phyloP scores from a whole-genome alignment of 2,113 vertebrate species.

The Tachysurus fulvidraco region DNA sequence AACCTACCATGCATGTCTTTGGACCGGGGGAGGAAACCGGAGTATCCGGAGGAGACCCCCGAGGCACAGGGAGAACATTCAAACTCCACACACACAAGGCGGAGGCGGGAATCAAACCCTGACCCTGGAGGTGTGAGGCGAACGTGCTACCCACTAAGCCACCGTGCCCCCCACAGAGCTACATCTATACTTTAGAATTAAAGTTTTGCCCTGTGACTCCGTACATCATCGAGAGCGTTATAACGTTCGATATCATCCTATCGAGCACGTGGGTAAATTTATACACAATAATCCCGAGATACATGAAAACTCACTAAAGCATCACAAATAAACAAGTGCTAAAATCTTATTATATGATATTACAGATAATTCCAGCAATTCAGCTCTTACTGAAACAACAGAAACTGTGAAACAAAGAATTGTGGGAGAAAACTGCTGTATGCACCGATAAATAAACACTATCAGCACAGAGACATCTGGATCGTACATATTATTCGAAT shows the following conservation, averaged over 20 bases:
- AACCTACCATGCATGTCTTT: too few relatives aligned
- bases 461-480: slow-evolving; percentile 3
- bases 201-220: background rate
- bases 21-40: too few relatives aligned
- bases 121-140: too few relatives aligned
- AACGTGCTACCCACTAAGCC: too few relatives aligned
- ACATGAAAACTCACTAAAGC: background rate
- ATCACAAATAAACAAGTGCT: background rate
- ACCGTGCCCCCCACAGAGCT: too few relatives aligned
- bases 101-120: too few relatives aligned
- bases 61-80: too few relatives aligned
- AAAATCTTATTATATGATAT: background rate
- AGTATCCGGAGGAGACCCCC: too few relatives aligned
- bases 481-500: background rate
- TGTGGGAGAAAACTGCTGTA: background rate
- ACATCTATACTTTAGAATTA: background rate
- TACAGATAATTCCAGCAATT: background rate
- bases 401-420: background rate
- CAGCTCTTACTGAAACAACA: slow-evolving; percentile 3
- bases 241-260: background rate
- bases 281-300: background rate
- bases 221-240: background rate
- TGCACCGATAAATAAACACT: background rate
- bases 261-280: background rate
- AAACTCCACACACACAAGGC: too few relatives aligned